These are phyloP conservation scores for Nerophis lumbriciformis DNA, from an alignment of 2,113 vertebrate species.

Conservation along the genomic window DNA sequence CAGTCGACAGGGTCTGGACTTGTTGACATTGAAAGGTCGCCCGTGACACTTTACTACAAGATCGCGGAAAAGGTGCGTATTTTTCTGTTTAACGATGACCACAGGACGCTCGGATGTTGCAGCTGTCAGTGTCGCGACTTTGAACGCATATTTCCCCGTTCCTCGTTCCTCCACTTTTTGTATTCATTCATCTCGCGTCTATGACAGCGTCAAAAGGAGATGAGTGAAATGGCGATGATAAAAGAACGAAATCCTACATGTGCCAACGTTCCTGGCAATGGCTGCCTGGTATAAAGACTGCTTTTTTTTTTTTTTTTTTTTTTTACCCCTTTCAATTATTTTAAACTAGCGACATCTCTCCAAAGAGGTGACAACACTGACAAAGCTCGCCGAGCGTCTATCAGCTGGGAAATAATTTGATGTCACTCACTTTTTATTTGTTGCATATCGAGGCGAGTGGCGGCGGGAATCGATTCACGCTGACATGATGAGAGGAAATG, in stretches of 20 bases:
- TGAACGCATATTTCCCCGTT: conserved; percentile 55
- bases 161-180: conserved; percentile 43
- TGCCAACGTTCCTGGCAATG: conserved; percentile 32
- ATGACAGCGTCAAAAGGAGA: conserved; percentile 41
- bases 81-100: conserved; percentile 49
- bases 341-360: conserved; percentile 54
- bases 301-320: not conserved
- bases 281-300: conserved; percentile 46
- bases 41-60: conserved; percentile 54
- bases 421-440: conserved; percentile 68
- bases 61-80: conserved; percentile 38
- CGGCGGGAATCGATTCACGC: conserved; percentile 35
- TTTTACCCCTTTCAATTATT: conserved; percentile 71
- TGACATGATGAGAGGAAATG: conserved; percentile 45
- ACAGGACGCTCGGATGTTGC: conserved; percentile 51
- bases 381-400: conserved; percentile 66
- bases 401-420: conserved; percentile 70
- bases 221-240: conserved; percentile 34
- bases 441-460: conserved; percentile 47
- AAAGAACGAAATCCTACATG: conserved; percentile 28
- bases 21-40: conserved; percentile 39
- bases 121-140: conserved; percentile 54
- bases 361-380: conserved; percentile 61
- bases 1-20: not conserved
- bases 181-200: conserved; percentile 42